Percentiles rank a stretch among this genome's conserved stretches.
Conservation (phyloP, 2,888 invertebrate genomes). For the Platerodrilus igneus region DNA sequence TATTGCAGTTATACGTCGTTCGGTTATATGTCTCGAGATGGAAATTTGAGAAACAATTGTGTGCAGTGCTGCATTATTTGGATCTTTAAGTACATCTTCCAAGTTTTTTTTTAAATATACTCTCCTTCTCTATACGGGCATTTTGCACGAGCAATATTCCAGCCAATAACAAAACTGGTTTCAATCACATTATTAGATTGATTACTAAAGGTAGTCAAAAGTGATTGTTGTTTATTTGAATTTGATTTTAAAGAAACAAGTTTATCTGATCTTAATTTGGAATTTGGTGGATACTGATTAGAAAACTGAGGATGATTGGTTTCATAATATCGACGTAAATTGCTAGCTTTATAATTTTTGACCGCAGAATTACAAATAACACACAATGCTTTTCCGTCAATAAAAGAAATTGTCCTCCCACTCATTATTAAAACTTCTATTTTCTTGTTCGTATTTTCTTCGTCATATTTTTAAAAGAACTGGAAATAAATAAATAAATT, state of each 20-base stretch:
- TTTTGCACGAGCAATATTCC: conserved; percentile 22
- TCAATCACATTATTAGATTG: conserved; percentile 22
- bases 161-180: conserved; percentile 16
- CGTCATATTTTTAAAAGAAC: no score
- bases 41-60: conserved; percentile 21
- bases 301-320: conserved; percentile 17
- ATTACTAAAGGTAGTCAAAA: conserved; percentile 20
- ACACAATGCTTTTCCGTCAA: conserved; percentile 22
- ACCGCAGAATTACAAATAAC: conserved; percentile 14
- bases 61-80: conserved; percentile 23
- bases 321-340: conserved; percentile 19
- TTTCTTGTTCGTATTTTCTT: conserved; percentile 18
- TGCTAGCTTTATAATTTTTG: conserved; percentile 15
- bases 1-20: conserved; percentile 23
- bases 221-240: conserved; percentile 21
- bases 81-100: conserved; percentile 16
- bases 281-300: conserved; percentile 19
- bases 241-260: conserved; percentile 22
- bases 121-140: conserved; percentile 15
- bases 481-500: no score
- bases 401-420: conserved; percentile 19
- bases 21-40: conserved; percentile 23
- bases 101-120: no score
- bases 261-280: conserved; percentile 18
- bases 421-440: conserved; percentile 16